Evolutionary conservation across 2,113 vertebrate genomes (phyloP), one percentile per base, ranked within the genome.

Genomic region (Nycticryphes semicollaris): DNA sequence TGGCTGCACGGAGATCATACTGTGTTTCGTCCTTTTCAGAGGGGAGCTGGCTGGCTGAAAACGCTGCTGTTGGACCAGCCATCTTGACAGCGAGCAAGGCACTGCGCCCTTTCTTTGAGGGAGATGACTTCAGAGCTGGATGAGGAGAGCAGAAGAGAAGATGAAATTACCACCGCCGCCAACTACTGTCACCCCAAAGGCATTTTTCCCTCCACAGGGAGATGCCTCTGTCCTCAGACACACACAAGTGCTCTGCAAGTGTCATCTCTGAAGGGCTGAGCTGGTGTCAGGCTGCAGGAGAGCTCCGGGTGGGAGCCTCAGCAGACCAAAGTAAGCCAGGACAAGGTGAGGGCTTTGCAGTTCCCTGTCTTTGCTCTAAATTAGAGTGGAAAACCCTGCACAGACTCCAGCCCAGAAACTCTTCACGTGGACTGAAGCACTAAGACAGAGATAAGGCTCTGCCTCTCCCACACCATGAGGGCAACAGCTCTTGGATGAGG

Each of bases 61-160:
- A 99, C 1, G 99, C 99, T 0, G 99, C 98, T 0, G 98, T 99
- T 4, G 99, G 99, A 22, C 99, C 99, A 1, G 68, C 73, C 1
- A 98, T 98, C 93, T 99, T 99, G 66, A 98, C 97, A 2, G 98
- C 98, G 17, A 98, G 95, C 98, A 99, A 96, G 35, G 98, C 98
- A 51, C 98, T 98, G 0, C 99, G 99, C 24, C 99, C 99, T 96
- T 99, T 99, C 97, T 99, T 99, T 2, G 99, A 99, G 3, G 99
- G 99, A 19, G 99, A 99, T 0, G 99, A 99, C 97, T 99, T 99
- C 89, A 99, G 96, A 86, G 99, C 99, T 99, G 98, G 25, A 13
- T 31, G 25, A 78, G 35, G 45, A 64, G 12, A 95, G 27, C 2
- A 9, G 43, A 24, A 39, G 45, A 84, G 12, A 28, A 47, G 30